phyloP scores from a whole-genome alignment of 2,113 vertebrate genomes.

The Heterotis niloticus region DNA sequence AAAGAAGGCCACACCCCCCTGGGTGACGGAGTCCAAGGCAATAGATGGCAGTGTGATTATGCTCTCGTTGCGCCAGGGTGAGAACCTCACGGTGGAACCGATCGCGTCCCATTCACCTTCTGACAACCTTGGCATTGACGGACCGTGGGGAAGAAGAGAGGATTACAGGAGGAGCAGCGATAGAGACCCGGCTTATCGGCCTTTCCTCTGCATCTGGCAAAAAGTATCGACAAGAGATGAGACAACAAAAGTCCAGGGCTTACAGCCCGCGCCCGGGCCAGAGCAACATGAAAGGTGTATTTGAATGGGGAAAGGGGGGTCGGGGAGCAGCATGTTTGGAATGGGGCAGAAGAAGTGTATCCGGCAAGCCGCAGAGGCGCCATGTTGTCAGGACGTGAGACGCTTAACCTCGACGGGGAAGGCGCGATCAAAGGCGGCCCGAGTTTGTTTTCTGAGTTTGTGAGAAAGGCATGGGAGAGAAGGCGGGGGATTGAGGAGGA shows the following conservation, averaged over 20 bases:
- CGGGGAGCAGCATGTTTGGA: constrained; percentile 58
- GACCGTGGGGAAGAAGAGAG: constrained; percentile 60
- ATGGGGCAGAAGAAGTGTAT: constrained; percentile 54
- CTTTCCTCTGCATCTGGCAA: constrained; percentile 68
- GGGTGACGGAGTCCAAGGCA: too few relatives aligned
- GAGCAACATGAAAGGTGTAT: constrained; percentile 59
- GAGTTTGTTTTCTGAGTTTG: constrained; percentile 56
- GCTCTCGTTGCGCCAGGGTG: constrained; percentile 10
- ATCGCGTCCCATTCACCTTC: constrained; percentile 61
- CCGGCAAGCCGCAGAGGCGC: constrained; percentile 59
- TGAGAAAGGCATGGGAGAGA: constrained; percentile 56
- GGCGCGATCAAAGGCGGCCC: constrained; percentile 63
- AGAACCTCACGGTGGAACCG: constrained; percentile 56
- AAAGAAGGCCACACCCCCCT: too few relatives aligned
- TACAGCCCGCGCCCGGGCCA: constrained; percentile 58
- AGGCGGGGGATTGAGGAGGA: constrained; percentile 65
- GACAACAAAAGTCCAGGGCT: constrained; percentile 70
- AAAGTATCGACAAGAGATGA: constrained; percentile 68
- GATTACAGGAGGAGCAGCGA: constrained; percentile 64
- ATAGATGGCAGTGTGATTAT: too few relatives aligned
- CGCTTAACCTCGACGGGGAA: constrained; percentile 69
- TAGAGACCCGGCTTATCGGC: constrained; percentile 68
- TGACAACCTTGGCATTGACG: constrained; percentile 69
- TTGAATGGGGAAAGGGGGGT: constrained; percentile 63
- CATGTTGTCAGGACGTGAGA: constrained; percentile 71